phyloP scores from a whole-genome alignment of 1,140 invertebrate genomes.

The Polyergus mexicanus region DNA sequence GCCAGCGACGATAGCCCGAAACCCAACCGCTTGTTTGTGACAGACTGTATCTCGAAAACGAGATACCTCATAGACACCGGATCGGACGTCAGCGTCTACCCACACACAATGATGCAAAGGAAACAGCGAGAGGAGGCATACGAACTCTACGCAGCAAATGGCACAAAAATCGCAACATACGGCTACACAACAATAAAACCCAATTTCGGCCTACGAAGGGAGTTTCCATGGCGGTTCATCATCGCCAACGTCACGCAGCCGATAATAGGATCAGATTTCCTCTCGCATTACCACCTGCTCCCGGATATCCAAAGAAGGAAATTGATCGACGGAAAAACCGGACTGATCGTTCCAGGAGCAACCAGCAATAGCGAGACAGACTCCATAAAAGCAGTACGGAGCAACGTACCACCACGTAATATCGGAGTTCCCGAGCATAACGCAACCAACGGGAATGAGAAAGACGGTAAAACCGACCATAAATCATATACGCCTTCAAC shows the following conservation, averaged over 20 bases:
- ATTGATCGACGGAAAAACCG: neutral
- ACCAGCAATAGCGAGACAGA: no score
- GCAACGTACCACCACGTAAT: no score
- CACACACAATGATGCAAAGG: no score
- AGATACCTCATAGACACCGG: neutral
- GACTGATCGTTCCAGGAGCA: neutral
- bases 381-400: no score
- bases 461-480: no score
- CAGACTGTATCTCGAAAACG: neutral
- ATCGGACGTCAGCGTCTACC: neutral
- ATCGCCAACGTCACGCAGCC: neutral
- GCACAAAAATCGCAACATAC: neutral
- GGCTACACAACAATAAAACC: neutral
- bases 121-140: no score
- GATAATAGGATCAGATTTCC: neutral
- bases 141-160: neutral
- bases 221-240: neutral
- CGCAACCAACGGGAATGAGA: no score
- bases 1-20: neutral
- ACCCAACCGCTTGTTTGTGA: neutral
- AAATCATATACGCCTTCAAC: no score
- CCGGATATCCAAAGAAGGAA: no score
- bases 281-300: neutral
- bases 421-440: no score
- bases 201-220: neutral